Evolutionary conservation across 1,140 invertebrate species (phyloP).

Genomic region (Cotesia vestalis): DNA sequence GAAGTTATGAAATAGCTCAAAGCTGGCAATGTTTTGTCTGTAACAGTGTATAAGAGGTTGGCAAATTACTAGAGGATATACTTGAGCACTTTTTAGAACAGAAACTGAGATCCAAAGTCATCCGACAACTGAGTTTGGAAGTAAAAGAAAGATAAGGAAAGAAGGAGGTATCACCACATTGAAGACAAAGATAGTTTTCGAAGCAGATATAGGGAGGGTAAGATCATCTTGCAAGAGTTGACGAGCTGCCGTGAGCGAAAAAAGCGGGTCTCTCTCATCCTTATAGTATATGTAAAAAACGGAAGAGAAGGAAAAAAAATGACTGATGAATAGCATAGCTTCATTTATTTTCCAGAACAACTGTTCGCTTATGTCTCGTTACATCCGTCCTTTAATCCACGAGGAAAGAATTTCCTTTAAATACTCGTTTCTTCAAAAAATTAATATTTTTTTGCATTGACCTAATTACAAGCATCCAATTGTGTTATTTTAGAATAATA

Average conservation of each 20-base stretch:
- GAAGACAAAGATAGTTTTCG: conserved; percentile 14
- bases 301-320: conserved; percentile 19
- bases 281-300: conserved; percentile 10
- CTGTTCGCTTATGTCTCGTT: conserved; percentile 15
- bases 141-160: neutral
- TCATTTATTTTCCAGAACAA: conserved; percentile 36
- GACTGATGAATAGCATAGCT: conserved; percentile 15
- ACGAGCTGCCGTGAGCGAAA: conserved; percentile 26
- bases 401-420: too few relatives aligned
- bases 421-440: conserved; percentile 13
- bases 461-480: neutral
- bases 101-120: conserved; percentile 10
- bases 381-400: neutral
- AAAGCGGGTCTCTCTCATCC: conserved; percentile 36
- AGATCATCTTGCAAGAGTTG: conserved; percentile 34
- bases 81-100: conserved; percentile 27
- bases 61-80: conserved; percentile 32
- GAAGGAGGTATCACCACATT: neutral
- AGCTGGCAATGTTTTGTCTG: too few relatives aligned
- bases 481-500: too few relatives aligned
- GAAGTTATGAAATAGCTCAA: too few relatives aligned
- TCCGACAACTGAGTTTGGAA: neutral
- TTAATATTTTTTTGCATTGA: neutral
- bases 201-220: conserved; percentile 20
- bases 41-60: neutral